phyloP scores from a whole-genome alignment of 92 coral and sea anemone species.

The Parazoanthus swiftii region DNA sequence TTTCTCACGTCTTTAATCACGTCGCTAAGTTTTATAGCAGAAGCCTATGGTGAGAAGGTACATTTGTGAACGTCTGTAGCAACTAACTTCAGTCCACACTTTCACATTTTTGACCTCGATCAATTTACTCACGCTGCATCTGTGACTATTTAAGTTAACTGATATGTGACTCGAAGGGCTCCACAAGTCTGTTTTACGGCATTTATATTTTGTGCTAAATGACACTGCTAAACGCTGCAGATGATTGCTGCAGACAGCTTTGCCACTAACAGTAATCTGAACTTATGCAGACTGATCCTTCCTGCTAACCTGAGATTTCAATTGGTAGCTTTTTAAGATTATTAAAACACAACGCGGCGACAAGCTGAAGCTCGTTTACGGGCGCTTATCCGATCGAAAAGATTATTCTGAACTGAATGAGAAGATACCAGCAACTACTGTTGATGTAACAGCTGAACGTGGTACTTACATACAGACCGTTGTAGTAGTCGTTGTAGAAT shows the following conservation, averaged over 20 bases:
- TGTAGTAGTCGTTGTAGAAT: constrained; percentile 57
- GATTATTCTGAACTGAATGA: constrained; percentile 17
- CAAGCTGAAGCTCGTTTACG: neutral
- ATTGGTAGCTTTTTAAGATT: constrained; percentile 1
- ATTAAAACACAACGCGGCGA: neutral
- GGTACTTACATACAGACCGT: constrained; percentile 60
- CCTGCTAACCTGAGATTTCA: neutral
- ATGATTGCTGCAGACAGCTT: constrained; percentile 30
- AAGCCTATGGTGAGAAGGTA: neutral
- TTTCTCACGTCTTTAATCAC: constrained; percentile 1
- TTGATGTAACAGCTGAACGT: neutral
- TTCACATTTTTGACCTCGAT: neutral
- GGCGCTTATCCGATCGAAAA: constrained; percentile 27
- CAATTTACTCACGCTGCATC: neutral
- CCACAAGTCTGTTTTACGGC: neutral
- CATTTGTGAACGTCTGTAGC: neutral
- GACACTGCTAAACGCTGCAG: constrained; percentile 24
- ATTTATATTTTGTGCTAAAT: constrained; percentile 19
- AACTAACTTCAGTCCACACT: neutral
- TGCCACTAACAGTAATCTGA: constrained; percentile 3
- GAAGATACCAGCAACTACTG: neutral
- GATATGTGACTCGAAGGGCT: constrained; percentile 12
- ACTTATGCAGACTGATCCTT: neutral
- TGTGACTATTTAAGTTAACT: constrained; percentile 14
- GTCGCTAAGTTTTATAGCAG: neutral